phyloP scores from a whole-genome alignment of 2,797 vertebrate genomes.

The Cynopterus sphinx region DNA sequence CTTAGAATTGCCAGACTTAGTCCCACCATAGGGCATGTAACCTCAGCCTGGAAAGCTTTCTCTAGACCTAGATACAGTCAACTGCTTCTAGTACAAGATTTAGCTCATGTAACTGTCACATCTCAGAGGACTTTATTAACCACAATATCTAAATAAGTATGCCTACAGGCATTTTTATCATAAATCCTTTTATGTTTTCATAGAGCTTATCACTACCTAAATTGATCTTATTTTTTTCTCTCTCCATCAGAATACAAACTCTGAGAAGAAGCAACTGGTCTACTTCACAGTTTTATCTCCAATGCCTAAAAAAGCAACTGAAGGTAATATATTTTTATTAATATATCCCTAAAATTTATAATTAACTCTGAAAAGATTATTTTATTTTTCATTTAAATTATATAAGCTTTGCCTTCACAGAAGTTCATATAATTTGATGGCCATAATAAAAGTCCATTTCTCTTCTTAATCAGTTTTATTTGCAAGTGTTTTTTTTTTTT shows the following conservation, averaged over 20 bases:
- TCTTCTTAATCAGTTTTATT: slow-evolving; percentile 28
- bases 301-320: not conserved
- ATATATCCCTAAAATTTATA: not conserved
- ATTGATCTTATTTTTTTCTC: not conserved
- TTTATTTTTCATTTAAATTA: slow-evolving; percentile 32
- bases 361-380: not conserved
- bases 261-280: not conserved
- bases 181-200: not conserved
- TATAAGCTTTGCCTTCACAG: not conserved
- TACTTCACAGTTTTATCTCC: not conserved
- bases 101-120: not conserved
- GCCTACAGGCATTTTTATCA: not conserved
- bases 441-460: slow-evolving; percentile 9
- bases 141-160: not conserved
- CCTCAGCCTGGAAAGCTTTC: not conserved
- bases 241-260: not conserved
- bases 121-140: not conserved
- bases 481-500: not conserved
- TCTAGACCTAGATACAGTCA: not conserved
- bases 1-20: not conserved
- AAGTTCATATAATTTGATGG: not conserved
- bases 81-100: not conserved
- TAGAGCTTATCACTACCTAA: not conserved
- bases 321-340: not conserved
- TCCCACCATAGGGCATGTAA: not conserved